A percentile compares a stretch with the other conserved stretches of the same genome.
phyloP scores from a whole-genome alignment of 2,888 invertebrate species.

The Harpalus rufipes region DNA sequence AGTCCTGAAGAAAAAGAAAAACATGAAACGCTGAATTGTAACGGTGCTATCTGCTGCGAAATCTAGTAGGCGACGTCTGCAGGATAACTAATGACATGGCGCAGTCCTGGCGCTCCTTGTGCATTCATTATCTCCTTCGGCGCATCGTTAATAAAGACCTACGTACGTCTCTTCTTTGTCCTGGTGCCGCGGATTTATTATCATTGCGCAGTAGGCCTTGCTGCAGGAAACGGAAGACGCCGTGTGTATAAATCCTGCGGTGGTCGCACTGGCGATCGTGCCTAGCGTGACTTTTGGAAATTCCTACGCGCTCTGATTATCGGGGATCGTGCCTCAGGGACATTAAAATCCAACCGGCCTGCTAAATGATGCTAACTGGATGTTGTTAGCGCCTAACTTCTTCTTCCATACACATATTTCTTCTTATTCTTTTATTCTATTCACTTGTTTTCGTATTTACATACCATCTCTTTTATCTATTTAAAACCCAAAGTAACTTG shows the following conservation, averaged over 20 bases:
- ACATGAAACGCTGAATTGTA: conserved; percentile 47
- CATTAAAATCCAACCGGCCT: conserved; percentile 70
- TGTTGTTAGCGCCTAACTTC: conserved; percentile 70
- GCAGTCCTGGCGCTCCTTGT: conserved; percentile 57
- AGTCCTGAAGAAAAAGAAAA: conserved; percentile 51
- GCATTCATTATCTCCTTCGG: conserved; percentile 58
- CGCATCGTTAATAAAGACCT: conserved; percentile 61
- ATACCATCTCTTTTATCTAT: background rate
- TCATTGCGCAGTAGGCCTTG: conserved; percentile 32
- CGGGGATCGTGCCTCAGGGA: conserved; percentile 71
- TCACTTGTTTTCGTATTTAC: conserved; percentile 10
- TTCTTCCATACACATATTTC: conserved; percentile 10
- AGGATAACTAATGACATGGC: conserved; percentile 61
- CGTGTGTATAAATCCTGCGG: conserved; percentile 59
- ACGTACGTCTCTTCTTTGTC: conserved; percentile 55
- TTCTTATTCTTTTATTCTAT: conserved; percentile 2
- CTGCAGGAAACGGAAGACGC: conserved; percentile 59
- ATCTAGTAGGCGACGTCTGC: conserved; percentile 62
- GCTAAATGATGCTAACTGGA: conserved; percentile 70
- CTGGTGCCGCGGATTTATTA: conserved; percentile 57
- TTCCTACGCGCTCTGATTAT: conserved; percentile 70
- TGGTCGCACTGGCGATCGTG: conserved; percentile 36
- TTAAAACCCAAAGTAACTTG: too few species aligned
- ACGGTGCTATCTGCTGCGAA: conserved; percentile 56
- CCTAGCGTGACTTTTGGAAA: conserved; percentile 55